Base-by-base conservation (phyloP, 2,113 vertebrate species). In the Pimephales promelas region DNA sequence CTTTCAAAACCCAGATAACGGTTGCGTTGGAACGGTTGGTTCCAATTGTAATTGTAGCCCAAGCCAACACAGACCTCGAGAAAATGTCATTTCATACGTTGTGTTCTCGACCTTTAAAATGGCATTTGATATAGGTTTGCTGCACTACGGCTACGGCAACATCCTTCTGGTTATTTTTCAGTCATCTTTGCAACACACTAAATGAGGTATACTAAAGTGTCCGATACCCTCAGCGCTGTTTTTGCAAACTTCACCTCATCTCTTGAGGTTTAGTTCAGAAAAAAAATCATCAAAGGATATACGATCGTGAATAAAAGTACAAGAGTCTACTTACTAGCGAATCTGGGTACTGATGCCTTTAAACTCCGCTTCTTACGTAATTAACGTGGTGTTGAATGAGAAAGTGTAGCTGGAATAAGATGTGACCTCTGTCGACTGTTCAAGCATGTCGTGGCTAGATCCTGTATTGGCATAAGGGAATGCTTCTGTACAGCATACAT, bases 401-500 rank as follows among this genome's bases (percentile, higher is more conserved):
- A 78, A 74, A 61, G 77, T 62, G 54, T 76, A 82, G 79, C 62
- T 83, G 79, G 86, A 89, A 86, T 83, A 88, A 89, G 87, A 88
- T 88, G 86, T 40, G 88, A 88, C 84, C 82, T 82, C 81, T 57
- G 85, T 84, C 82, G 71, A 70, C 84, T 74, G 64, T 88, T 84
- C 83, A 81, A 87, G 68, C 59, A 34, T 74, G 81, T 85, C 77
- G 73, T 85, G 85, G 83, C 87, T 83, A 92, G n/a, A 88, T 89
- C 87, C 92, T 94, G 89, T 88, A 89, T 92, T 90, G 89, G 93
- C 93, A 92, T 88, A 43, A 94, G 91, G 94, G 93, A 96, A 95
- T 93, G 95, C 93, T 91, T 93, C 90, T 92, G 90, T 88, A 93
- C 89, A 92, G 89, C 91, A 93, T 93, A 92, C 92, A 93, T 90